Conservation (phyloP, 2,797 vertebrate species). For the Gymnothorax reevesii region DNA sequence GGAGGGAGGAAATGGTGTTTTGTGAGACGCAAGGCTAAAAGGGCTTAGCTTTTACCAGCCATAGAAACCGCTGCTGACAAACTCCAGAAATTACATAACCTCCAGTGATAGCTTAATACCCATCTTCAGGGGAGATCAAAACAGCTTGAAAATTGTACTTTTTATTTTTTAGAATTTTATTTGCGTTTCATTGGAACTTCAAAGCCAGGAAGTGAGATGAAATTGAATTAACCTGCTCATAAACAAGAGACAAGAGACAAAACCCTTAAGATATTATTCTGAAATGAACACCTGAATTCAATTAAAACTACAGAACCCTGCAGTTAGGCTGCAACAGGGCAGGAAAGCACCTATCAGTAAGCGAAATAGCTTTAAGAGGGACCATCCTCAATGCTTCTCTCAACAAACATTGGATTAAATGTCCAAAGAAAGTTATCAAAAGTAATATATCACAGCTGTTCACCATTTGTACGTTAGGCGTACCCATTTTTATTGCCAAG, state of each 20-base stretch:
- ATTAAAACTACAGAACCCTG: neutral
- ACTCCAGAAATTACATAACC: slow-evolving; percentile 6
- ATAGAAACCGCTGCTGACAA: neutral
- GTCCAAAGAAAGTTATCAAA: neutral
- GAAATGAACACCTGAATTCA: neutral
- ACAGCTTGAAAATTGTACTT: neutral
- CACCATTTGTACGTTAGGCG: neutral
- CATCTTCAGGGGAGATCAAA: neutral
- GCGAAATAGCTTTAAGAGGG: neutral
- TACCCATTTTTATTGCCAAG: neutral
- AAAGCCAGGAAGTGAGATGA: neutral
- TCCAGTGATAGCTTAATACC: slow-evolving; percentile 1
- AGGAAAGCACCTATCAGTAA: neutral
- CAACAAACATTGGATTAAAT: neutral
- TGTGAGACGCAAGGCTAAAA: neutral
- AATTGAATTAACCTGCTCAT: neutral
- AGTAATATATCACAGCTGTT: neutral
- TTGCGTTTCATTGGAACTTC: neutral
- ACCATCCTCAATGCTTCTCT: neutral
- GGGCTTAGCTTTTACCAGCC: neutral
- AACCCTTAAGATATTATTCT: neutral
- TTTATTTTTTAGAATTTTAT: neutral
- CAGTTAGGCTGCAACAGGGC: neutral
- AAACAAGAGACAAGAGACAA: slow-evolving; percentile 4
- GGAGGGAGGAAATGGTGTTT: neutral